Evolutionary conservation across 2,113 vertebrate genomes (phyloP), one percentile per base, ranked within the genome.

Genomic region (Rafetus swinhoei): DNA sequence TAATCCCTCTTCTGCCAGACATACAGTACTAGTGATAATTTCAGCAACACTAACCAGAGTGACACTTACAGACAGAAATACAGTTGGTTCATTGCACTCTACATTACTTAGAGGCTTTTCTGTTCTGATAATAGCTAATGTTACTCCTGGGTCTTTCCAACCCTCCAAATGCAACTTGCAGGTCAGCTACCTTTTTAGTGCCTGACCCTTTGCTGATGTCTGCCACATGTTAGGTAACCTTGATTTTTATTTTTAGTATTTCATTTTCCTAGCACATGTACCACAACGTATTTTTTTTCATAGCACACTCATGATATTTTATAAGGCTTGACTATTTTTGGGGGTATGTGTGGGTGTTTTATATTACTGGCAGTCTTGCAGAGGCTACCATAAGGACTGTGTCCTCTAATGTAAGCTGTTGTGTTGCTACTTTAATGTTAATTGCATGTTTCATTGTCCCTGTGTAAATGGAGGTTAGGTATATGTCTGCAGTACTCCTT

Each of bases 361-460:
- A 92, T 95, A 92, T 95, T 87, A 86, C 83, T 81, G 45, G 76
- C 92, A 85, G 86, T 45, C 29, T 95, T 83, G 90, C 79, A 88
- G 81, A 90, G 84, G 76, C 82, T 93, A 60, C 62, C 88, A 85
- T 16, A 81, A 96, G 79, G 87, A 91, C 87, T 97, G 97, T 97
- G 89, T 95, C 93, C 93, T 97, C 94, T 93, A 96, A 81, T 81
- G 59, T 84, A 35, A 52, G 13, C 65, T 89, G 39, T 62, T 95
- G 90, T 82, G 56, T 95, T 76, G 8, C 69, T 53, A 93, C 86
- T 97, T 97, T 96, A 93, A 93, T 95, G 92, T 89, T 98, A 97
- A 97, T 97, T 96, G 52, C 29, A 25, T 95, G 86, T 95, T 97
- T 97, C 84, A 89, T 95, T 97, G 95, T 97, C 90, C 91, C 39